phyloP scores from a whole-genome alignment of 1,140 invertebrate genomes.

The Laodelphax striatellus region DNA sequence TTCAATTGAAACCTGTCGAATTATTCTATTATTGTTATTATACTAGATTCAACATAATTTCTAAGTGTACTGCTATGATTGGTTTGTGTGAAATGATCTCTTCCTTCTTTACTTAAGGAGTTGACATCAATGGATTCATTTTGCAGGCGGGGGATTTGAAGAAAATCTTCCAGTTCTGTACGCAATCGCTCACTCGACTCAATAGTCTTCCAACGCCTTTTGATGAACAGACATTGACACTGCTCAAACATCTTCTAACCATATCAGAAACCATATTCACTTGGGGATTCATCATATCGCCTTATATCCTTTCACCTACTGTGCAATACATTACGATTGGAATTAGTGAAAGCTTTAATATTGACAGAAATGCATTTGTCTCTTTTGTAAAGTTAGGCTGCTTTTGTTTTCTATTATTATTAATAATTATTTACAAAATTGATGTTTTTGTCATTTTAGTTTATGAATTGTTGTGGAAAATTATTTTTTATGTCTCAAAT shows the following conservation, averaged over 20 bases:
- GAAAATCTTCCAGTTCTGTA: slow-evolving; percentile 61
- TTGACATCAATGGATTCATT: background rate
- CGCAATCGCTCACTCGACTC: slow-evolving; percentile 44
- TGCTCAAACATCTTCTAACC: slow-evolving; percentile 53
- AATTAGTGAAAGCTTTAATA: slow-evolving; percentile 6
- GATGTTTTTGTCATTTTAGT: too few species aligned
- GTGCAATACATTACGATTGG: background rate
- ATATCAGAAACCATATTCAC: slow-evolving; percentile 60
- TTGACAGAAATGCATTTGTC: background rate
- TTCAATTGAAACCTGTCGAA: too few species aligned
- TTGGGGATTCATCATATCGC: slow-evolving; percentile 57
- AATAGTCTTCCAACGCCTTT: slow-evolving; percentile 40
- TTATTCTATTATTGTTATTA: too few species aligned
- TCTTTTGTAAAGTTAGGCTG: too few species aligned
- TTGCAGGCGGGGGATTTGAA: slow-evolving; percentile 53
- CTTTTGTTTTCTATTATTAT: too few species aligned
- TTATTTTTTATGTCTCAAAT: too few species aligned
- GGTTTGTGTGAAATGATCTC: too few species aligned
- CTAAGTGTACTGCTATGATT: too few species aligned
- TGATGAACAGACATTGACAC: slow-evolving; percentile 36
- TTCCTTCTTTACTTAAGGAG: too few species aligned
- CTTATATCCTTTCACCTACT: slow-evolving; percentile 46
- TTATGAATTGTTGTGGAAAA: too few species aligned
- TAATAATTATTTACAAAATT: too few species aligned
- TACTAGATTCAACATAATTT: too few species aligned